These are phyloP conservation scores for Apocheima hispidaria DNA, from an alignment of 2,888 invertebrate genomes.

Conservation along the genomic window DNA sequence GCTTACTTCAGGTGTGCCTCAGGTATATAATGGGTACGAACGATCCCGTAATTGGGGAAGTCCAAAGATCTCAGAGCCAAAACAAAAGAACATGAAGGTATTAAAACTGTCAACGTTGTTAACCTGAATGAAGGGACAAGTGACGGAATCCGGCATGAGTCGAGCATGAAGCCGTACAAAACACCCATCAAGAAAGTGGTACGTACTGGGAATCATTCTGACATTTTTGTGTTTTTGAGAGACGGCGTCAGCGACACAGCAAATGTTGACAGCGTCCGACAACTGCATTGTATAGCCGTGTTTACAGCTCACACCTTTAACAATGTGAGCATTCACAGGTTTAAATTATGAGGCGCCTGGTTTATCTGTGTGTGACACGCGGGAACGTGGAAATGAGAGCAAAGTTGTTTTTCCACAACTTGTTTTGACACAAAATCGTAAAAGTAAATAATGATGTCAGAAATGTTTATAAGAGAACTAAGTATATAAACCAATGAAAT, in stretches of 20 bases:
- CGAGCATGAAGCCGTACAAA: conserved; percentile 26
- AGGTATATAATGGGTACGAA: not conserved
- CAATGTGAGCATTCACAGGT: conserved; percentile 48
- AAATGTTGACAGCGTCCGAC: conserved; percentile 61
- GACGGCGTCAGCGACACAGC: conserved; percentile 60
- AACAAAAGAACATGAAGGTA: conserved; percentile 1
- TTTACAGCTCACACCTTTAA: conserved; percentile 40
- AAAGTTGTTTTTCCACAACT: conserved; percentile 31
- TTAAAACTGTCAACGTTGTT: conserved; percentile 6
- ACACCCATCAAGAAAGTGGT: not conserved
- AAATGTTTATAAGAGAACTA: conserved; percentile 9
- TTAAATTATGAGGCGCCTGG: conserved; percentile 26
- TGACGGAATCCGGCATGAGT: conserved; percentile 17
- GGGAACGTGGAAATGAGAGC: conserved; percentile 30
- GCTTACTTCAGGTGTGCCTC: too few species aligned
- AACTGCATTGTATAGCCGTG: conserved; percentile 51
- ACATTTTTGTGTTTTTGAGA: conserved; percentile 26
- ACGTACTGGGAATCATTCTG: conserved; percentile 8
- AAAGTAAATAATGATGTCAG: conserved; percentile 28
- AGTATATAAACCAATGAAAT: not conserved
- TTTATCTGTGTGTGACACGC: conserved; percentile 25
- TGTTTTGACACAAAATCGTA: conserved; percentile 30
- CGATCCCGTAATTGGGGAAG: not conserved
- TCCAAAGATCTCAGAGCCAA: not conserved
- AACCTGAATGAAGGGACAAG: conserved; percentile 10